Base-by-base conservation (phyloP, 2,888 invertebrate genomes). In the Siphlonurus alternatus region DNA sequence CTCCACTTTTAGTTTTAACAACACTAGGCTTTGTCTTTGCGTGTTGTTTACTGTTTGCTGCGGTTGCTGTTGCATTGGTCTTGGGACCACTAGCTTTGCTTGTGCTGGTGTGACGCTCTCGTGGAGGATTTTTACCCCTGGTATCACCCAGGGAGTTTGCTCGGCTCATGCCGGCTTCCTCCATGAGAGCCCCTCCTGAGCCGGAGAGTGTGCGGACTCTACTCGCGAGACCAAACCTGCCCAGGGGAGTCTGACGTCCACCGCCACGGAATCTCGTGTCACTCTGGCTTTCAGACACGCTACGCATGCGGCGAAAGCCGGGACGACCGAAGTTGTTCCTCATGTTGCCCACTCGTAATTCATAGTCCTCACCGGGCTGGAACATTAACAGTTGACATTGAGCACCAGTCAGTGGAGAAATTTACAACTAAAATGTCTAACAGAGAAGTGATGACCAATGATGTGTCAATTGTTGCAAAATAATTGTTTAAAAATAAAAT, bases 261-360 rank as follows among this genome's bases (percentile, higher is more conserved):
- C 25, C 61, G 3, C 25, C 25, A 25, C 60, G 60, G 23, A 53
- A 64, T 54, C 65, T 23, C 2, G 59, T 2, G n/a, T 65, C 65
- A 53, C 65, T 68, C 23, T 69, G 69, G 67, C 85, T 85, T 71
- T 86, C 86, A 0, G 85, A 86, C 15, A 84, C 80, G 70, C 85
- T 86, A 66, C 86, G 80, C 73, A 84, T 82, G 38, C 86, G 79
- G 63, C 79, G 60, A 3, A 60, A 59, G 19, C 60, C 23, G 2
- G 64, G 61, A 38, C 64, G 51, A 5, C 56, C 56, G n/a, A 20
- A 56, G 19, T 56, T 25, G 53, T 70, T 67, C 1, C 75, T 71
- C 68, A 80, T 77, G 67, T 79, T 78, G 64, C 78, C 77, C 71
- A 80, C 65, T 20, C 68, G 62, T 59, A 67, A 61, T 51, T 67